phyloP scores from a whole-genome alignment of 2,113 vertebrate genomes.

The Xenopus tropicalis region DNA sequence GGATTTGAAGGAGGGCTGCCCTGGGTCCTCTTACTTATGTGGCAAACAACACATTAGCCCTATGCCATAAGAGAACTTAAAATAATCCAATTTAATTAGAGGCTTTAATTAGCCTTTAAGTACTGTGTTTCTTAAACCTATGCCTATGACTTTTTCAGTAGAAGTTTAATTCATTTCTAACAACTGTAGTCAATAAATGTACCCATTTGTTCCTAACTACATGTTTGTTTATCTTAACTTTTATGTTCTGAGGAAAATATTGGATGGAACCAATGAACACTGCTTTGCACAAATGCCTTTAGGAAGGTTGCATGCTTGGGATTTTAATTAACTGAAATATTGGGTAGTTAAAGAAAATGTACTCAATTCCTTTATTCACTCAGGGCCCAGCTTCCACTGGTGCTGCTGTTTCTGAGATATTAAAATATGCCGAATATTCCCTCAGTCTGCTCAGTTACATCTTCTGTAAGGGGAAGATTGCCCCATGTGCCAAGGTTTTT shows the following conservation, averaged over 20 bases:
- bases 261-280: background rate
- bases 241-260: background rate
- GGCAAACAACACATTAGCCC: no score
- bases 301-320: background rate
- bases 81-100: no score
- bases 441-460: no score
- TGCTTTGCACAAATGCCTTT: background rate
- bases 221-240: conserved; percentile 10
- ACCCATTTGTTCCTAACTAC: background rate
- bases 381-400: background rate
- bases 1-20: no score
- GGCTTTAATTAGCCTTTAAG: no score
- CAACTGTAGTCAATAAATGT: conserved; percentile 19
- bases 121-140: background rate
- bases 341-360: background rate
- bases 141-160: conserved; percentile 21
- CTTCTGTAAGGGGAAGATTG: no score
- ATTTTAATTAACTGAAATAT: conserved; percentile 1
- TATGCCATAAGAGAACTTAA: no score
- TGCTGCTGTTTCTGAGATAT: no score
- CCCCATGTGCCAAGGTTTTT: no score
- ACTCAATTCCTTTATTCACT: background rate
- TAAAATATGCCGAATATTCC: no score
- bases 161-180: conserved; percentile 13
- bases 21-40: no score